phyloP scores from a whole-genome alignment of 1,140 invertebrate genomes.

The Lycorma delicatula region DNA sequence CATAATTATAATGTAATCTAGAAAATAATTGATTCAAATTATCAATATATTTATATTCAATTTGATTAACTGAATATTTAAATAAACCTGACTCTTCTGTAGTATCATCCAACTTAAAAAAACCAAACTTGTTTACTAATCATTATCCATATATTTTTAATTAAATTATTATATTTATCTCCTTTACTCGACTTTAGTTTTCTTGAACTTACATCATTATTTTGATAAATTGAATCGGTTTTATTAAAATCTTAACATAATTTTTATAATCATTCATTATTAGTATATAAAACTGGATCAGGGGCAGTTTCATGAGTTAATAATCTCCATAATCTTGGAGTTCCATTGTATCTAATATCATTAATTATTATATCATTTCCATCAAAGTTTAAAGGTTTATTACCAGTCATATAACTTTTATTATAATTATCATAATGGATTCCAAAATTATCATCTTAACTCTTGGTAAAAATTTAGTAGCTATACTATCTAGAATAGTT shows the following conservation, averaged over 20 bases:
- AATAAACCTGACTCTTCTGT: neutral
- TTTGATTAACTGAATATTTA: neutral
- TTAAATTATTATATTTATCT: neutral
- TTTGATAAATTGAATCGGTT: neutral
- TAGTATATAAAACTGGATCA: neutral
- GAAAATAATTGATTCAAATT: constrained; percentile 8
- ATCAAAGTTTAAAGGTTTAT: neutral
- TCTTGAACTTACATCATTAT: neutral
- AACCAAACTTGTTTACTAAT: too few species aligned
- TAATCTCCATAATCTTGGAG: neutral
- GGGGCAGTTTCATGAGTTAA: neutral
- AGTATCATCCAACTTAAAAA: too few species aligned
- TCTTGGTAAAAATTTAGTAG: neutral
- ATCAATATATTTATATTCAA: constrained; percentile 4
- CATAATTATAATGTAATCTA: constrained; percentile 5
- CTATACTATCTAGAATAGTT: neutral
- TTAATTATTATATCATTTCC: neutral
- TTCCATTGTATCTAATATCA: neutral
- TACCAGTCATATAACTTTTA: neutral
- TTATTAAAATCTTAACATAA: neutral
- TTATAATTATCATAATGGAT: neutral
- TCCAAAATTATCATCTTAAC: neutral
- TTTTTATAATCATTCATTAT: too few species aligned
- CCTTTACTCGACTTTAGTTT: neutral
- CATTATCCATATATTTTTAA: neutral